Evolutionary conservation across 2,797 vertebrate species (phyloP).

Genomic region (Myotis daubentonii): DNA sequence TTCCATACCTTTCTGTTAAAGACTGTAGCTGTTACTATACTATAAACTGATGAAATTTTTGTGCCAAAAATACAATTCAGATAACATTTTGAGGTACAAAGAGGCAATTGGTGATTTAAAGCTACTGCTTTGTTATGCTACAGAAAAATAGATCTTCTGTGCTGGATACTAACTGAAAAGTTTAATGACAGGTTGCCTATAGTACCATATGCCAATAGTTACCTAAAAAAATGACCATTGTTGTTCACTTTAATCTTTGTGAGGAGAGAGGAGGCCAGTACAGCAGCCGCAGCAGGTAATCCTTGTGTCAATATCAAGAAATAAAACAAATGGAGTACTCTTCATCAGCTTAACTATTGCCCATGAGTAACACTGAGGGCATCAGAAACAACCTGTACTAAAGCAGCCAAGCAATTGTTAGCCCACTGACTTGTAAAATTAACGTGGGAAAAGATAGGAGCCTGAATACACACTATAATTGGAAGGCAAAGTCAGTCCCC

Average conservation of each 20-base stretch:
- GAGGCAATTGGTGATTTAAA: conserved; percentile 79
- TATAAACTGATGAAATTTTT: conserved; percentile 74
- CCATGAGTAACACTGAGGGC: conserved; percentile 34
- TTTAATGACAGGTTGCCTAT: conserved; percentile 72
- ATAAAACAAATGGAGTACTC: conserved; percentile 74
- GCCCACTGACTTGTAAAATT: conserved; percentile 70
- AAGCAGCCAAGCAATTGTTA: conserved; percentile 72
- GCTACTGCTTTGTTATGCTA: conserved; percentile 71
- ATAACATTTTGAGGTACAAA: conserved; percentile 79
- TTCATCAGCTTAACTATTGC: background rate
- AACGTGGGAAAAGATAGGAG: conserved; percentile 63
- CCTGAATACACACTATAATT: conserved; percentile 52
- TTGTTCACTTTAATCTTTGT: conserved; percentile 77
- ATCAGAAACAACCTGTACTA: conserved; percentile 49
- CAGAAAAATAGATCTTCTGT: conserved; percentile 75
- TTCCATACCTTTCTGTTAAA: conserved; percentile 77
- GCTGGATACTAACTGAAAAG: conserved; percentile 72
- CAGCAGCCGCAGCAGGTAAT: conserved; percentile 57
- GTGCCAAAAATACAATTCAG: conserved; percentile 73
- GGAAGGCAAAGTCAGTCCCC: conserved; percentile 64
- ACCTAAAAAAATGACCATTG: conserved; percentile 71
- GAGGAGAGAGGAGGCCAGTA: conserved; percentile 69
- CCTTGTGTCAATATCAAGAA: conserved; percentile 60
- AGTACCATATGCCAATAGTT: conserved; percentile 66
- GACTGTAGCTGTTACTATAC: conserved; percentile 68